Percentiles rank a stretch among this genome's conserved stretches.
Conservation (phyloP, 2,797 vertebrate genomes). For the Silurus aristotelis region DNA sequence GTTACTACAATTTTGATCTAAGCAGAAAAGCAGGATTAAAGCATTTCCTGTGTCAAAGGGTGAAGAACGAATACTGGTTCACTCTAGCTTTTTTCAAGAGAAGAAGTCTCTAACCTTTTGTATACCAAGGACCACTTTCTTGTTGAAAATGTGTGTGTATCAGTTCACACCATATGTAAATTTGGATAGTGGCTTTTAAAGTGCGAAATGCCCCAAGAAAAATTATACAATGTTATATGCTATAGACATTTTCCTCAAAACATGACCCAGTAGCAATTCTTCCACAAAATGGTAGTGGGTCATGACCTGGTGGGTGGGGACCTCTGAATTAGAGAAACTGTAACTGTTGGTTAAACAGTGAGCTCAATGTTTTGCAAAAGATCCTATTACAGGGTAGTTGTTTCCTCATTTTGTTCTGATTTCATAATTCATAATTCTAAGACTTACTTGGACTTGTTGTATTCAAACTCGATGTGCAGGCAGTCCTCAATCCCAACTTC, state of each 20-base stretch:
- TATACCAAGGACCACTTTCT: too few relatives aligned
- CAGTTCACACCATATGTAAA: too few relatives aligned
- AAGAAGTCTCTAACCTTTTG: too few relatives aligned
- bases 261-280: too few relatives aligned
- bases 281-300: too few relatives aligned
- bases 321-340: neutral
- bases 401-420: neutral
- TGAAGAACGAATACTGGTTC: neutral
- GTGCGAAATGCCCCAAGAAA: too few relatives aligned
- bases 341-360: neutral
- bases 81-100: neutral
- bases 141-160: too few relatives aligned
- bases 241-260: too few relatives aligned
- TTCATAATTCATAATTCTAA: neutral
- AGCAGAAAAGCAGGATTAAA: neutral
- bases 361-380: neutral
- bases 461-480: conserved; percentile 98
- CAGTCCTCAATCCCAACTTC: conserved; percentile 99
- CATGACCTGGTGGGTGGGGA: too few relatives aligned
- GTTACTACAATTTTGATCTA: neutral
- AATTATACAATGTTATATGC: too few relatives aligned
- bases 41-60: neutral
- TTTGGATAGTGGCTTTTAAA: too few relatives aligned
- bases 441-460: conserved; percentile 98
- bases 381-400: neutral